These are phyloP conservation scores for Antechinus stuartii DNA, from an alignment of 2,113 vertebrate genomes.

Conservation along the genomic window DNA sequence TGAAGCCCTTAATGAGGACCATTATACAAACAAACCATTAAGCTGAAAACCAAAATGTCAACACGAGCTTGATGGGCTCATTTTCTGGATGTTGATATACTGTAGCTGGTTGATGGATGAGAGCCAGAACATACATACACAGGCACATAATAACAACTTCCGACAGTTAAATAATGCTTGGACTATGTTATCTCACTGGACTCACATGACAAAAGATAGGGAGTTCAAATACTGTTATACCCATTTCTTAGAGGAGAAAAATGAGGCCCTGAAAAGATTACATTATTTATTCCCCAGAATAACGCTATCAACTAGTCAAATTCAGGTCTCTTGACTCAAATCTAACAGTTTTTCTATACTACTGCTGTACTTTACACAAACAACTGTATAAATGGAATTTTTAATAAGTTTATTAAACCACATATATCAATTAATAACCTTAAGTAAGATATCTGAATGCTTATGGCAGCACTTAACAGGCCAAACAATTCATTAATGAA, in stretches of 20 bases:
- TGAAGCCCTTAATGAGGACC: background rate
- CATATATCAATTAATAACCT: background rate
- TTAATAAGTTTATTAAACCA: background rate
- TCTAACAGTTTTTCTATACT: background rate
- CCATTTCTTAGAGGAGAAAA: too few relatives aligned
- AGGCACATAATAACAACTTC: background rate
- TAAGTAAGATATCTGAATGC: background rate
- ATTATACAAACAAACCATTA: background rate
- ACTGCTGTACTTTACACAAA: background rate
- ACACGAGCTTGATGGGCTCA: background rate
- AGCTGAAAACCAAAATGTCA: background rate
- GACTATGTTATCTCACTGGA: background rate
- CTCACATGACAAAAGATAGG: background rate
- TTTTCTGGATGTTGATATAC: background rate
- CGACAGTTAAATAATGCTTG: background rate
- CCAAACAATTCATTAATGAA: background rate
- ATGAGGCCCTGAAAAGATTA: too few relatives aligned
- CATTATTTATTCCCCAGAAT: background rate
- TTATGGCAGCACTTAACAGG: background rate
- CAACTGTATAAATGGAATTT: background rate
- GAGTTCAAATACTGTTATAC: too few relatives aligned
- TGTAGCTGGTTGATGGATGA: background rate
- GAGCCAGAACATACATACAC: background rate
- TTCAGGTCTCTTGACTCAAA: background rate
- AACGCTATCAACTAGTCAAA: background rate